Percentiles rank a stretch among this genome's conserved stretches.
Conservation (phyloP, 1,140 invertebrate species). For the Drosophila lini region DNA sequence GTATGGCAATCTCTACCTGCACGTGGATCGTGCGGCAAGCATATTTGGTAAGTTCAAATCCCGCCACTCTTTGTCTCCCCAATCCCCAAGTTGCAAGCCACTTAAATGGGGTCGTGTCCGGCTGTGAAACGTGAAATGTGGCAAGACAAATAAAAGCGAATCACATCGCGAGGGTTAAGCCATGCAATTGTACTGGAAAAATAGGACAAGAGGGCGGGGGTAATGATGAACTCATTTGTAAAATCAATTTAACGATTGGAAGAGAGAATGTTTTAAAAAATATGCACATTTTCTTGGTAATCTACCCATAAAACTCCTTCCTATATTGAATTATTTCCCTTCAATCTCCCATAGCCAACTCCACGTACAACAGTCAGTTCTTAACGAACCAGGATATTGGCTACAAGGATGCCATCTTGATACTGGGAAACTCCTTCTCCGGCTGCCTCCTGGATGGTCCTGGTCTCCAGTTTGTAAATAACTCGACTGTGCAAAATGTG, state of each 20-base stretch:
- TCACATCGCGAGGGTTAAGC: constrained; percentile 24
- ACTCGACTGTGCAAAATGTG: constrained; percentile 87
- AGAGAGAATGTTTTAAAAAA: not conserved
- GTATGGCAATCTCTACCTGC: constrained; percentile 88
- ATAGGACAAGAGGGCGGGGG: not conserved
- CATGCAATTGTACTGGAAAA: constrained; percentile 16
- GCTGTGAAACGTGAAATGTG: constrained; percentile 30
- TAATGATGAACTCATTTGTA: constrained; percentile 32
- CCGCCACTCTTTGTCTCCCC: not conserved
- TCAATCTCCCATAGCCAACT: constrained; percentile 86
- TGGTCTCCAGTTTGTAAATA: constrained; percentile 90
- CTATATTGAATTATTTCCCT: not conserved
- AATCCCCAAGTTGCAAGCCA: constrained; percentile 3
- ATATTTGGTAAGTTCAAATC: constrained; percentile 75
- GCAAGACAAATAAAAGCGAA: constrained; percentile 21
- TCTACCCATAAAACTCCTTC: not conserved
- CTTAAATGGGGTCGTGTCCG: constrained; percentile 12
- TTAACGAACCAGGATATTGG: constrained; percentile 88
- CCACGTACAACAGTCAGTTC: constrained; percentile 90
- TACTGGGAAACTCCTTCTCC: constrained; percentile 91
- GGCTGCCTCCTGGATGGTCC: constrained; percentile 94
- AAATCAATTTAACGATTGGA: constrained; percentile 18
- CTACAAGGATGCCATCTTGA: constrained; percentile 87
- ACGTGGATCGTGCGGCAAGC: constrained; percentile 78
- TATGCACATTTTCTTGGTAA: not conserved